Conservation (phyloP, 2,797 vertebrate genomes). For the Sebastes elongatus region DNA sequence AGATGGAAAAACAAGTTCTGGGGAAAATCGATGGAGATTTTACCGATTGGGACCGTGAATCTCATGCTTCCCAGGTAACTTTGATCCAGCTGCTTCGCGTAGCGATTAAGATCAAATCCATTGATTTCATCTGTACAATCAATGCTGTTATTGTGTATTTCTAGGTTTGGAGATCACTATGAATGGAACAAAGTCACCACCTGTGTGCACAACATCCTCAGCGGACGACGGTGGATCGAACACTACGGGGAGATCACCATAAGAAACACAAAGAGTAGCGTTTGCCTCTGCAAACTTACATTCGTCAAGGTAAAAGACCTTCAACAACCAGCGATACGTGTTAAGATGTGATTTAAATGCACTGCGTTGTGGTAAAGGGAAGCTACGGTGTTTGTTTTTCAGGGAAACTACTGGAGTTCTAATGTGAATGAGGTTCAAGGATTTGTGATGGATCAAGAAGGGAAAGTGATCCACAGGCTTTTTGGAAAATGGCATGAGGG, state of each 20-base stretch:
- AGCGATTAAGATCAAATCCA: not conserved
- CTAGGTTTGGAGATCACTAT: conserved; percentile 94
- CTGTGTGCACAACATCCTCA: conserved; percentile 99
- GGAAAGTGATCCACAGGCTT: conserved; percentile 94
- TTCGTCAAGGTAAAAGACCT: conserved; percentile 89
- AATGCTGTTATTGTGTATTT: conserved; percentile 19
- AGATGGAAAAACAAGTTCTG: conserved; percentile 99
- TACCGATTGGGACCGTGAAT: conserved; percentile 94
- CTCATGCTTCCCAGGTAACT: conserved; percentile 93
- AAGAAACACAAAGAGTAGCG: conserved; percentile 92
- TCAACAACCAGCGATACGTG: not conserved
- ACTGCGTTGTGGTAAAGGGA: not conserved
- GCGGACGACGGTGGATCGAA: conserved; percentile 97
- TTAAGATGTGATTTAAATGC: not conserved
- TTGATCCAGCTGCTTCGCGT: not conserved
- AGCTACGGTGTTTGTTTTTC: conserved; percentile 16
- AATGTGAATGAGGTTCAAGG: conserved; percentile 97
- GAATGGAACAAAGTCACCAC: conserved; percentile 99
- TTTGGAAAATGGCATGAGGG: conserved; percentile 99
- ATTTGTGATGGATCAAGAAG: conserved; percentile 96
- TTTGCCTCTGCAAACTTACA: conserved; percentile 98
- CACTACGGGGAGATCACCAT: conserved; percentile 99
- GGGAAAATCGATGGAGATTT: conserved; percentile 99
- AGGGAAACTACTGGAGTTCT: conserved; percentile 99
- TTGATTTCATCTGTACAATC: not conserved